Evolutionary conservation across 2,888 invertebrate genomes (phyloP).

Genomic region (Cephus rjabovi): DNA sequence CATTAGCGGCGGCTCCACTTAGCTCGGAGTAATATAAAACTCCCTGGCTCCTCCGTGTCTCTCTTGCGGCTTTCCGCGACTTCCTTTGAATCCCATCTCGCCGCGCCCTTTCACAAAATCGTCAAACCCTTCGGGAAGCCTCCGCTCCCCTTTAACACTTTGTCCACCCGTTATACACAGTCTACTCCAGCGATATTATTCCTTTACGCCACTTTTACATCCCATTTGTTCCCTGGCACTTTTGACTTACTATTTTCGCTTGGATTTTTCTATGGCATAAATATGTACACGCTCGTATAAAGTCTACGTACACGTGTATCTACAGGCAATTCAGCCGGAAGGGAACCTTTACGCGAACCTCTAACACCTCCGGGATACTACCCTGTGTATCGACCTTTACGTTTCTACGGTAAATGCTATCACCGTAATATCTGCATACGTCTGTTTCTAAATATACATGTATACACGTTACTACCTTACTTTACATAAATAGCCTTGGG

Average conservation of each 20-base stretch:
- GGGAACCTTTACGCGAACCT: neutral
- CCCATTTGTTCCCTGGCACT: neutral
- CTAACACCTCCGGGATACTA: neutral
- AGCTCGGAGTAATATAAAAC: neutral
- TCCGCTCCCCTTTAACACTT: neutral
- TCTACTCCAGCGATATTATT: neutral
- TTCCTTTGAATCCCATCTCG: neutral
- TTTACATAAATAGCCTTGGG: neutral
- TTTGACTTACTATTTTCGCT: neutral
- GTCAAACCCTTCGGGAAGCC: neutral
- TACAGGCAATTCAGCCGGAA: neutral
- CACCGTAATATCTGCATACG: neutral
- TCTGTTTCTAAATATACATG: neutral
- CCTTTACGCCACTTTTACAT: neutral
- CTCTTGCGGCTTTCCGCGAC: neutral
- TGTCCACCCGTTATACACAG: neutral
- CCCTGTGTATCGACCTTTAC: neutral
- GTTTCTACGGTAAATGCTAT: neutral
- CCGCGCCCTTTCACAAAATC: neutral
- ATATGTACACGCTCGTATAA: neutral
- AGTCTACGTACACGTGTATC: neutral
- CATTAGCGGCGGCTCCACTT: slow-evolving; percentile 13
- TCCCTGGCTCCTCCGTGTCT: neutral
- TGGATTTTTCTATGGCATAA: neutral
- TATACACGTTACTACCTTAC: neutral